Conservation (phyloP, 2,113 vertebrate species). For the Alaudala cheleensis region DNA sequence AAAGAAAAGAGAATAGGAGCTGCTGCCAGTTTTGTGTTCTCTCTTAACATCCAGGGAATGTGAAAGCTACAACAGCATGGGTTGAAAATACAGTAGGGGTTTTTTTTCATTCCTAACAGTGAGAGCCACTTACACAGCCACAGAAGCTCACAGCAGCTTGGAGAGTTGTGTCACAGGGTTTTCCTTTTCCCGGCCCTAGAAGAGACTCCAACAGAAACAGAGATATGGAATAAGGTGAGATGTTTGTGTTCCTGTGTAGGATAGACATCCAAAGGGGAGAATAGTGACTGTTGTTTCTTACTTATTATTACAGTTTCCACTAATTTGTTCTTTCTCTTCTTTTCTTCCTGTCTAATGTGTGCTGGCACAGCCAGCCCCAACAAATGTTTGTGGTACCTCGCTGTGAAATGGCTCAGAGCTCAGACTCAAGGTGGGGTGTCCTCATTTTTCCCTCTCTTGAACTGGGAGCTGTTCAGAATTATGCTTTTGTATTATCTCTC, state of each 20-base stretch:
- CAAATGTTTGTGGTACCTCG: rapidly evolving
- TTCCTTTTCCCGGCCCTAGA: not conserved
- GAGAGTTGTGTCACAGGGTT: rapidly evolving
- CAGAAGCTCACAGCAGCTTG: rapidly evolving
- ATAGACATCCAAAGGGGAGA: not conserved
- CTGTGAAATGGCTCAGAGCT: not conserved
- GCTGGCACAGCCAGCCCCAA: rapidly evolving
- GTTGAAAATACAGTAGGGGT: not conserved
- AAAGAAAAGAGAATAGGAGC: not conserved
- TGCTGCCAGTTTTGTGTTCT: not conserved
- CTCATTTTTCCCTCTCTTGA: not conserved
- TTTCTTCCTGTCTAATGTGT: not conserved
- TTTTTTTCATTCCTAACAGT: not conserved
- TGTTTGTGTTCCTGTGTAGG: not conserved
- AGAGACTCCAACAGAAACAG: not conserved
- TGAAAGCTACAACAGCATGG: not conserved
- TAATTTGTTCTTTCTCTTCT: not conserved
- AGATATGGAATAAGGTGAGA: not conserved
- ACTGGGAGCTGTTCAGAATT: not conserved
- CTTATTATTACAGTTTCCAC: not conserved
- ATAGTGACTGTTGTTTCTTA: not conserved
- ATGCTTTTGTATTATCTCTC: not conserved
- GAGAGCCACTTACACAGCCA: not conserved
- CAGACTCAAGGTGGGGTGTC: not conserved
- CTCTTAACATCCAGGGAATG: not conserved